Conservation (phyloP, 2,113 vertebrate genomes). For the Bubalus kerabau region DNA sequence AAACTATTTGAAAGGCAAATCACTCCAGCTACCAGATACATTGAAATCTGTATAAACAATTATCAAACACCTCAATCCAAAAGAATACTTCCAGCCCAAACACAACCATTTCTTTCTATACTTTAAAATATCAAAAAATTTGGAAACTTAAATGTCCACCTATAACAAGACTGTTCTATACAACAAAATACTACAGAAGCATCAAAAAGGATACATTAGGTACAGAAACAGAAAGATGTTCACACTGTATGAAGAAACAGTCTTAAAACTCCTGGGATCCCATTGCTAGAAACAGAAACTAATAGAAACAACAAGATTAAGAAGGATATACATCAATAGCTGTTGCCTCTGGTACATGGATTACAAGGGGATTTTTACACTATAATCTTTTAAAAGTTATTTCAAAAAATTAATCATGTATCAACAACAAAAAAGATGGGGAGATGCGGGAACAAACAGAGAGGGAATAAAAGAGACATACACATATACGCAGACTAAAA, state of each 20-base stretch:
- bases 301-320: background rate
- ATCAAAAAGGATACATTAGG: background rate
- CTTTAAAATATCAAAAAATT: background rate
- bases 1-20: background rate
- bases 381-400: background rate
- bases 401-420: background rate
- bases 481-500: background rate
- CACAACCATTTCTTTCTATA: background rate
- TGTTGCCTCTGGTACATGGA: background rate
- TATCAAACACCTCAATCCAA: background rate
- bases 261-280: background rate
- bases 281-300: background rate
- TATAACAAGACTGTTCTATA: background rate
- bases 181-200: background rate
- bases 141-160: background rate
- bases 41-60: background rate
- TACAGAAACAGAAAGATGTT: background rate
- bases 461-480: background rate
- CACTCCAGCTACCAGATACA: background rate
- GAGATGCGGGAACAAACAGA: background rate
- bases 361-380: background rate
- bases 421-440: background rate
- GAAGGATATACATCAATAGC: background rate
- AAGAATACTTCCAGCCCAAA: background rate
- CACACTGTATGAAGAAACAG: background rate